Evolutionary conservation across 2,113 vertebrate species (phyloP).

Genomic region (Silurus glanis): DNA sequence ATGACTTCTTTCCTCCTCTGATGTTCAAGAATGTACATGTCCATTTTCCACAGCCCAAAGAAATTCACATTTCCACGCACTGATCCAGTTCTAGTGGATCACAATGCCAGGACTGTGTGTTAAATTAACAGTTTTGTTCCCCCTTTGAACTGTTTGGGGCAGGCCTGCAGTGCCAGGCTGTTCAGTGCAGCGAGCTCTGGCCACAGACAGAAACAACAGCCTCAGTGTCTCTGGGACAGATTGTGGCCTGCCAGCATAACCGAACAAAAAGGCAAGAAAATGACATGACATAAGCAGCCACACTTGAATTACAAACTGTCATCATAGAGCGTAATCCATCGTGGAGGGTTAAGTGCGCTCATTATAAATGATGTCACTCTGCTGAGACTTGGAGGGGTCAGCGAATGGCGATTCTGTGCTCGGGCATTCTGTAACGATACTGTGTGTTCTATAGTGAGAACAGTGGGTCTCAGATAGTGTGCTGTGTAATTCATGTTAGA

Average conservation of each 20-base stretch:
- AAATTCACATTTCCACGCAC: neutral
- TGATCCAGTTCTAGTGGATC: slow-evolving; percentile 54
- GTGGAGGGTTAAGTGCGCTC: neutral
- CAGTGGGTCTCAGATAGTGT: slow-evolving; percentile 13
- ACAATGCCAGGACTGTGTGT: slow-evolving; percentile 67
- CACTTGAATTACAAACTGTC: slow-evolving; percentile 12
- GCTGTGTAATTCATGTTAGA: slow-evolving; percentile 4
- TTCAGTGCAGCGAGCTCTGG: slow-evolving; percentile 26
- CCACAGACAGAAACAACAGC: slow-evolving; percentile 42
- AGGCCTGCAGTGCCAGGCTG: slow-evolving; percentile 48
- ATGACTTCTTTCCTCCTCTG: slow-evolving; percentile 46
- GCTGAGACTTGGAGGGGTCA: neutral
- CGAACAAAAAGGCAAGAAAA: slow-evolving; percentile 30
- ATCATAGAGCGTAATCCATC: neutral
- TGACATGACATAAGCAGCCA: slow-evolving; percentile 27
- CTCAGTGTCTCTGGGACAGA: slow-evolving; percentile 45
- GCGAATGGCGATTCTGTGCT: neutral
- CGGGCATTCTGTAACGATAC: neutral
- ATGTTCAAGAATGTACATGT: slow-evolving; percentile 65
- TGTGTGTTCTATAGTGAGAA: neutral
- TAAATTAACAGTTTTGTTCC: slow-evolving; percentile 68
- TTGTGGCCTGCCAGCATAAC: slow-evolving; percentile 30
- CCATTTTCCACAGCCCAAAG: slow-evolving; percentile 57
- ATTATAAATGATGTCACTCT: neutral
- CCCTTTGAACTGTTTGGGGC: slow-evolving; percentile 45